These are phyloP conservation scores for Nibea albiflora DNA, from an alignment of 2,113 vertebrate genomes.

Conservation along the genomic window DNA sequence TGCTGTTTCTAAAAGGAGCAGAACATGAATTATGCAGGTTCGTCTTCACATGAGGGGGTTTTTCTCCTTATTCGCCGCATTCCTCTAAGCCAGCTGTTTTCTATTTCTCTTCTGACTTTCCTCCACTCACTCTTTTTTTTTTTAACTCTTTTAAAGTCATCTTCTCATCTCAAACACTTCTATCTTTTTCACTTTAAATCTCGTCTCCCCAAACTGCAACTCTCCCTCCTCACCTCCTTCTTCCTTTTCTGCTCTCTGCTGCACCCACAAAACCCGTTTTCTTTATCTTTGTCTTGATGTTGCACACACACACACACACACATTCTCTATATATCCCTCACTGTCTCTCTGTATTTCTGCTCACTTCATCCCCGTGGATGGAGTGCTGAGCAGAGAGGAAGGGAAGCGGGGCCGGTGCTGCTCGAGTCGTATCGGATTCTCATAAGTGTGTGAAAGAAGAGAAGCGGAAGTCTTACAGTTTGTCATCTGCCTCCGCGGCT, in stretches of 20 bases:
- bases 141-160: conserved; percentile 59
- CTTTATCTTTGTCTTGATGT: conserved; percentile 60
- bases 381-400: conserved; percentile 54
- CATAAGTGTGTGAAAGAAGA: conserved; percentile 77
- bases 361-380: conserved; percentile 50
- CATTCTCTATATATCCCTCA: background rate
- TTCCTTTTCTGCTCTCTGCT: conserved; percentile 50
- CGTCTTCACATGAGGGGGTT: conserved; percentile 78
- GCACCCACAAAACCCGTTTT: conserved; percentile 62
- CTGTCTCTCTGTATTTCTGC: conserved; percentile 32
- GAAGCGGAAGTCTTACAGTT: conserved; percentile 71
- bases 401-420: conserved; percentile 36
- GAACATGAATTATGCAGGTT: conserved; percentile 87
- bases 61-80: conserved; percentile 65
- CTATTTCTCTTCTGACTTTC: conserved; percentile 60
- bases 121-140: conserved; percentile 34
- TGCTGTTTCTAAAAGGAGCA: conserved; percentile 87
- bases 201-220: conserved; percentile 18
- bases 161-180: conserved; percentile 64
- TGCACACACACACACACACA: background rate
- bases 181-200: conserved; percentile 61
- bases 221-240: conserved; percentile 38
- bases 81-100: conserved; percentile 80
- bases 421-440: conserved; percentile 73
- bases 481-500: conserved; percentile 46